phyloP scores from a whole-genome alignment of 2,797 vertebrate genomes.

The Moxostoma hubbsi region DNA sequence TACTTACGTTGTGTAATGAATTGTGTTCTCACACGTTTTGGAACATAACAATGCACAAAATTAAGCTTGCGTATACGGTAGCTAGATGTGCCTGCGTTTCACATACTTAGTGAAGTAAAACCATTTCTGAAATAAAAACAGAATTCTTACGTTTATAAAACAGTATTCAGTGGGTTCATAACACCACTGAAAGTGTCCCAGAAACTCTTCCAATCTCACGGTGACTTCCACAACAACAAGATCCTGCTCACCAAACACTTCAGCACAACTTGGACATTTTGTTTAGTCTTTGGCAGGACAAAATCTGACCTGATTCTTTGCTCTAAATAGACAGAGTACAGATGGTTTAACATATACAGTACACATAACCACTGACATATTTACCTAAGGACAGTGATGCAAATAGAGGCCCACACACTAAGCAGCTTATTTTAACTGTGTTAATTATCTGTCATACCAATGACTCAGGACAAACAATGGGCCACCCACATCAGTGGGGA shows the following conservation, averaged over 20 bases:
- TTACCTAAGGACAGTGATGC: slow-evolving; percentile 50
- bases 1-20: too few relatives aligned
- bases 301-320: slow-evolving; percentile 44
- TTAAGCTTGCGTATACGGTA: too few relatives aligned
- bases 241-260: slow-evolving; percentile 13
- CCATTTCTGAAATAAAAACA: not conserved
- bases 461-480: slow-evolving; percentile 38
- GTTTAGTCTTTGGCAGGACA: slow-evolving; percentile 58
- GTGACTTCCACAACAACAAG: slow-evolving; percentile 29
- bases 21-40: too few relatives aligned
- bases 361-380: slow-evolving; percentile 47
- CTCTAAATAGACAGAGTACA: slow-evolving; percentile 55
- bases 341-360: slow-evolving; percentile 50
- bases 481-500: slow-evolving; percentile 42
- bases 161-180: not conserved
- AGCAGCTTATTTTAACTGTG: slow-evolving; percentile 38
- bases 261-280: slow-evolving; percentile 41
- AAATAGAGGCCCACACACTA: slow-evolving; percentile 53
- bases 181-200: not conserved
- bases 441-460: slow-evolving; percentile 45
- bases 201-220: slow-evolving; percentile 11
- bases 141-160: not conserved
- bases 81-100: too few relatives aligned
- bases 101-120: not conserved
- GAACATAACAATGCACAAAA: too few relatives aligned